Evolutionary conservation across 2,888 invertebrate species (phyloP), one percentile per base, ranked within the genome.

Genomic region (Gnatocerus cornutus): DNA sequence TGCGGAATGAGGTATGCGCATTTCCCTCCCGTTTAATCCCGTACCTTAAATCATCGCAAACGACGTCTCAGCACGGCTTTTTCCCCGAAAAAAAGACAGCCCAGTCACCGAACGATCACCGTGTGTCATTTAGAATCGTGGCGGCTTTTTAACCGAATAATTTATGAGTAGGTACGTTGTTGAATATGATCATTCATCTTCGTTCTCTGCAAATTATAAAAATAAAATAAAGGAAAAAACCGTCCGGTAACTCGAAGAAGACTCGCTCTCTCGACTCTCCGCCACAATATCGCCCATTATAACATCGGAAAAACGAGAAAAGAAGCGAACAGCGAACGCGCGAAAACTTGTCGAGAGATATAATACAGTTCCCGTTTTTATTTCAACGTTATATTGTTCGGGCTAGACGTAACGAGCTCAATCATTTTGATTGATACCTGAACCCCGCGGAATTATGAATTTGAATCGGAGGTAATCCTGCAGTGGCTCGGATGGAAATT

Each of bases 401-500:
- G 50, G 43, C 43, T 63, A 61, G 61, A 50, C 39, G 27, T 62
- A 63, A 63, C 63, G 63, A 63, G 63, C 53, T 63, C 63, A 63
- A 63, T 63, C 63, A 63, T 53, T 63, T 63, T 68, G 68, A 68
- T 68, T 63, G 58, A 68, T 68, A 68, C 56, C 63, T 63, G 48
- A 50, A 48, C 53, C 61, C 61, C 33, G 39, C 41, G 55, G 56
- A 68, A 68, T 68, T 68, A 68, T 68, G 62, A 68, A 68, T 68
- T 68, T 63, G 55, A 68, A 68, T 63, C 68, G 66, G 63, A 73
- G 70, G 71, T 73, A 69, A 68, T 65, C 70, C 62, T 46, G 66
- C 43, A 58, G 39, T 68, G 53, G 68, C 62, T 58, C 59, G 70
- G 63, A 71, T 69, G 71, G 73, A 71, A 73, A 71, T 73, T 69